Evolutionary conservation across 2,113 vertebrate genomes (phyloP), one percentile per base, ranked within the genome.

Genomic region (Misgurnus mizolepis): DNA sequence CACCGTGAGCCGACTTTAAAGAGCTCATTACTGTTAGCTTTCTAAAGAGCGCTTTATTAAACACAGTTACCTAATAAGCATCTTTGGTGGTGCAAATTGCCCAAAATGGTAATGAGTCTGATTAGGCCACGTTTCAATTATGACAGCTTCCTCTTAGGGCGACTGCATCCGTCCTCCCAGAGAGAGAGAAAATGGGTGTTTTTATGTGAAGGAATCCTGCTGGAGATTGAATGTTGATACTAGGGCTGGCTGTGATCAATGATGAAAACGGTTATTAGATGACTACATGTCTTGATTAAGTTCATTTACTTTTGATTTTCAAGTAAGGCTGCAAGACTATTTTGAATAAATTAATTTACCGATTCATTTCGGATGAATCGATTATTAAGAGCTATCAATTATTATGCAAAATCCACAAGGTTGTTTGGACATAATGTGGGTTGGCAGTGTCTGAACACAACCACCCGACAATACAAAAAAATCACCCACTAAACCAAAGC

Each of bases 1-100:
- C 85, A 91, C 94, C 93, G 91, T 94, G 96, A 95, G 95, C 95
- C 93, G 96, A 95, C 96, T 97, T 96, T 96, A 97, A 97, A 97
- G 95, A 96, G 95, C 96, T 98, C 96, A 97, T 98, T 98, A 98
- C 95, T 95, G 95, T 94, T 94, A 94, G 95, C 96, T 96, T 98
- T 98, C 94, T 95, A 96, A 97, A 97, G 96, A 96, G 94, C 67
- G 92, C 95, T 96, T 97, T 98, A 97, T 98, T 97, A 98, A 97
- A 97, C 95, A 97, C 94, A 96, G 95, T 97, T 96, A 97, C 96
- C 96, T 97, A 98, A 98, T 98, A 98, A 97, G 96, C 96, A 96
- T 98, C 95, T 97, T 96, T 96, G 95, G 94, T 96, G 93, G 94
- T 94, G 95, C 94, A 97, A 98, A 98, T 99, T 97, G 96, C 95